Evolutionary conservation across 2,888 invertebrate species (phyloP).

Genomic region (Resseliella maxima): DNA sequence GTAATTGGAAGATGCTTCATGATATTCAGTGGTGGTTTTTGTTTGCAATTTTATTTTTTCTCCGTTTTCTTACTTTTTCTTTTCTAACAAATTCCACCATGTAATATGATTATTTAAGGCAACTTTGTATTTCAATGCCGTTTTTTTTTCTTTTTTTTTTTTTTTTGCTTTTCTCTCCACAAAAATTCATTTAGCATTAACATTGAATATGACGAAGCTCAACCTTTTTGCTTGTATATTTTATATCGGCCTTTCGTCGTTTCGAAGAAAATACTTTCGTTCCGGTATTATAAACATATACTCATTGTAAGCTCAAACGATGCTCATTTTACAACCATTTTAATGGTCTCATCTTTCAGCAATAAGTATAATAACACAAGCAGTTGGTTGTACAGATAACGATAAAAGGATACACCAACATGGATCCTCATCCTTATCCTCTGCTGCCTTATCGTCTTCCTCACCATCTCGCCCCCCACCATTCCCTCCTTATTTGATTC

Average conservation of each 20-base stretch:
- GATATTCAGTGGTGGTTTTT: not conserved
- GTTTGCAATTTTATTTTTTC: not conserved
- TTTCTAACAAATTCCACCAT: not conserved
- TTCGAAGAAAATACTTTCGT: not conserved
- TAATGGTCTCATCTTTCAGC: not conserved
- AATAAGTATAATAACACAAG: not conserved
- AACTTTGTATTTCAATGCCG: slow-evolving; percentile 24
- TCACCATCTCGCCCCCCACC: no score
- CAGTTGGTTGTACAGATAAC: not conserved
- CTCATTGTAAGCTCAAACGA: not conserved
- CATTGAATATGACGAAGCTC: no score
- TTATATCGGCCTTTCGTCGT: not conserved
- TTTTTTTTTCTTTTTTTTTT: not conserved
- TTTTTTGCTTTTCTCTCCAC: no score
- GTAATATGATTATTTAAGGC: slow-evolving; percentile 48
- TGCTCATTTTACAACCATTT: slow-evolving; percentile 14
- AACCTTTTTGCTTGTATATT: not conserved
- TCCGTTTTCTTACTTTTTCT: no score
- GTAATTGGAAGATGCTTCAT: not conserved
- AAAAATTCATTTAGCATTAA: no score
- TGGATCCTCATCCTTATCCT: no score
- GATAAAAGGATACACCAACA: not conserved
- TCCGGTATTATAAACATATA: not conserved
- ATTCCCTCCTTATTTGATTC: no score
- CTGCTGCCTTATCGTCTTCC: no score